Conservation (phyloP, 2,888 invertebrate species). For the Sphecodes monilicornis region DNA sequence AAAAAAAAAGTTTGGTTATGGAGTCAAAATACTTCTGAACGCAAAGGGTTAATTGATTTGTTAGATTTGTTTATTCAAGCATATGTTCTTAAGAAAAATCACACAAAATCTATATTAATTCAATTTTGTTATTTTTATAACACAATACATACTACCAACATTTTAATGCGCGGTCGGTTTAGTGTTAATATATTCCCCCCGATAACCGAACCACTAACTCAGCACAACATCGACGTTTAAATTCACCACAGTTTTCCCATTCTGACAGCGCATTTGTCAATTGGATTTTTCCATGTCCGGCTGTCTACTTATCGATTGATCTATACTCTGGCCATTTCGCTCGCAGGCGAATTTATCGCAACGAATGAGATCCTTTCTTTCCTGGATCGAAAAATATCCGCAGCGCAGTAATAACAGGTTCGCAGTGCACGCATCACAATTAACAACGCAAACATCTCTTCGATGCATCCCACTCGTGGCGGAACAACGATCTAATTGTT, state of each 20-base stretch:
- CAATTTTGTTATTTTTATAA: too few species aligned
- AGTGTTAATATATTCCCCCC: neutral
- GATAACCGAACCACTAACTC: neutral
- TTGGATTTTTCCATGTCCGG: neutral
- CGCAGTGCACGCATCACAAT: neutral
- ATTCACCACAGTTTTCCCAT: neutral
- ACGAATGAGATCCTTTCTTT: neutral
- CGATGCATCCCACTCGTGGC: neutral
- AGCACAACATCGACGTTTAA: neutral
- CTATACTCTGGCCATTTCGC: neutral
- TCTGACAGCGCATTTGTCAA: constrained; percentile 7
- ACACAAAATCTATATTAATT: too few species aligned
- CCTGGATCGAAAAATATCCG: neutral
- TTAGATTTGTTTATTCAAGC: too few species aligned
- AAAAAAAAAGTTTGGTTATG: too few species aligned
- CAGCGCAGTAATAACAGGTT: neutral
- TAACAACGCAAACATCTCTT: constrained; percentile 2
- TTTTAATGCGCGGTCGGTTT: neutral
- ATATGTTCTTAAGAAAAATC: too few species aligned
- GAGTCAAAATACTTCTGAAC: too few species aligned
- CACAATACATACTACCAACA: too few species aligned
- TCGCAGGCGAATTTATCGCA: neutral
- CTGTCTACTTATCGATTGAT: constrained; percentile 9
- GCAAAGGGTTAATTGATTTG: too few species aligned
- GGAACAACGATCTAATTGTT: constrained; percentile 1